Evolutionary conservation across 2,113 vertebrate species (phyloP).

Genomic region (Podarcis raffonei): DNA sequence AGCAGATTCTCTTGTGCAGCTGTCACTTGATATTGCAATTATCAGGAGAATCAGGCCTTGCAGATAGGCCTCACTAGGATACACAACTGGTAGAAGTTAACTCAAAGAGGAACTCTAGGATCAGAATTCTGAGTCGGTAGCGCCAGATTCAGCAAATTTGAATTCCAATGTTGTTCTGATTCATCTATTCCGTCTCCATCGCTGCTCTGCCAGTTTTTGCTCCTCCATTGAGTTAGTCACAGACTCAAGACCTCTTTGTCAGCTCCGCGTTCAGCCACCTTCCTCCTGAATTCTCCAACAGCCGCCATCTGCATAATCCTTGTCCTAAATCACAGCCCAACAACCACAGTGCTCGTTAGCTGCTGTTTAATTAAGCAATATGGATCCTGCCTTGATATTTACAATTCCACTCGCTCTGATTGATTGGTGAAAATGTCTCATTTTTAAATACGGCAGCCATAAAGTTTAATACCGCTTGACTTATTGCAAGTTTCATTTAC

Average conservation of each 20-base stretch:
- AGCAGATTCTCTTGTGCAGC: neutral
- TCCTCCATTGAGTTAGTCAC: neutral
- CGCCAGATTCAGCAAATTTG: neutral
- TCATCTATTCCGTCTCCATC: neutral
- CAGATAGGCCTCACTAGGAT: neutral
- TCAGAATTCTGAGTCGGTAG: neutral
- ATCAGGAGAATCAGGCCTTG: neutral
- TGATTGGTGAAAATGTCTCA: slow-evolving; percentile 50
- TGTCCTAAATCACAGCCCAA: slow-evolving; percentile 66
- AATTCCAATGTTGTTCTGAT: neutral
- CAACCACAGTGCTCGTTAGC: slow-evolving; percentile 70
- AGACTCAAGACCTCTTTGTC: fast-evolving
- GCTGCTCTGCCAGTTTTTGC: neutral
- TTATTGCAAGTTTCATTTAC: slow-evolving; percentile 57
- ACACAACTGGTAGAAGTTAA: too few species aligned
- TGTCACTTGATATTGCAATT: neutral
- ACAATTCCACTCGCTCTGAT: slow-evolving; percentile 67
- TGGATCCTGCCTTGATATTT: slow-evolving; percentile 73
- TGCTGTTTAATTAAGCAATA: slow-evolving; percentile 74
- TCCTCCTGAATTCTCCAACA: neutral
- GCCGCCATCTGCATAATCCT: neutral
- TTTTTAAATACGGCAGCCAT: slow-evolving; percentile 57
- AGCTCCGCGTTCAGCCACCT: neutral
- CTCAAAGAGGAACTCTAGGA: neutral
- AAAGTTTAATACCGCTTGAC: slow-evolving; percentile 75